Conservation (phyloP, 2,797 vertebrate genomes). For the Thamnophis elegans region DNA sequence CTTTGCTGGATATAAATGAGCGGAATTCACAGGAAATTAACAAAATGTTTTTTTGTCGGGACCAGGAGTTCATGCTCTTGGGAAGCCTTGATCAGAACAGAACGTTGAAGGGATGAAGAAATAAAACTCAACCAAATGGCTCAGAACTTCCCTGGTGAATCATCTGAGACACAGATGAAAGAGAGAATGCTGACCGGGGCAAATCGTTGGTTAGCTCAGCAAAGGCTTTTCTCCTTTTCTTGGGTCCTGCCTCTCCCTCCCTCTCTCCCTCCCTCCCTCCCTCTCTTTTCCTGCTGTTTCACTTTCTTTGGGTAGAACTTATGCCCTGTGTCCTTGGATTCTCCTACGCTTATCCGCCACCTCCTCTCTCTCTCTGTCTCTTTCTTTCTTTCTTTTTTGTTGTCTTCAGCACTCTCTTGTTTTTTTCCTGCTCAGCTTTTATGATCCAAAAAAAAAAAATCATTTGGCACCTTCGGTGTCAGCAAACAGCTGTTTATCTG, state of each 20-base stretch:
- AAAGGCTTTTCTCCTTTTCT: neutral
- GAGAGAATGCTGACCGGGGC: neutral
- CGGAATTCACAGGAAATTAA: too few relatives aligned
- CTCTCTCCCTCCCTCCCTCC: neutral
- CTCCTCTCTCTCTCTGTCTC: neutral
- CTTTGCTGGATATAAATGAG: too few relatives aligned
- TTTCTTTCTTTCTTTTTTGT: conserved; percentile 43
- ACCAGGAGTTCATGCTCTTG: too few relatives aligned
- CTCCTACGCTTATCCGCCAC: conserved; percentile 29
- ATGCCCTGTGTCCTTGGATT: conserved; percentile 42
- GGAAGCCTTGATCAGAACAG: too few relatives aligned
- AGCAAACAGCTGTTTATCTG: conserved; percentile 63
- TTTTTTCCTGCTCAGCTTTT: conserved; percentile 53
- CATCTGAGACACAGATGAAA: neutral
- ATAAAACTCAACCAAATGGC: neutral
- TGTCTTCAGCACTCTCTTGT: conserved; percentile 51
- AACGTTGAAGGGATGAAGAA: neutral
- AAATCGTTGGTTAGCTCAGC: neutral
- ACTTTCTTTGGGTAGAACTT: neutral
- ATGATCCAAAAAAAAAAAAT: conserved; percentile 59
- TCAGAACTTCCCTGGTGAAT: neutral
- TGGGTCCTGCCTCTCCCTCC: neutral
- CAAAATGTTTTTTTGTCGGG: too few relatives aligned
- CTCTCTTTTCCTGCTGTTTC: neutral
- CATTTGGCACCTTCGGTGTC: conserved; percentile 64